Conservation (phyloP, 2,113 vertebrate genomes). For the Percina caprodes region DNA sequence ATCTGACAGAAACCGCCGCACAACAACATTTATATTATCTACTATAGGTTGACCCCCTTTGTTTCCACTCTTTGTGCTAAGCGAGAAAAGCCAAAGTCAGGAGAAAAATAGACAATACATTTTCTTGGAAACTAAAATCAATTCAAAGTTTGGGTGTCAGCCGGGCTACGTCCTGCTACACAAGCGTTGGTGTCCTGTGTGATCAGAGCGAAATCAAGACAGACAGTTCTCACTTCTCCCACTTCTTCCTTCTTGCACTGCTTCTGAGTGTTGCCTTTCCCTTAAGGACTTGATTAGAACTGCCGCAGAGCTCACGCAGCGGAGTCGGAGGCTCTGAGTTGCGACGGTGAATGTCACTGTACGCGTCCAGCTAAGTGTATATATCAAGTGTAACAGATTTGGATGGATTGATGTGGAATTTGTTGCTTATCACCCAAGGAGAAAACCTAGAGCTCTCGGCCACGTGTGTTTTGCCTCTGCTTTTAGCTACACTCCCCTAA, state of each 20-base stretch:
- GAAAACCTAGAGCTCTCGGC: slow-evolving; percentile 15
- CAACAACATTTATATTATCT: no score
- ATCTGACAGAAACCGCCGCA: no score
- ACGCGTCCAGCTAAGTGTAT: not conserved
- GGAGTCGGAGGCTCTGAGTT: not conserved
- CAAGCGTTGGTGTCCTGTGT: slow-evolving; percentile 15
- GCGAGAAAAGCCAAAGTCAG: not conserved
- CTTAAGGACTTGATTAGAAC: not conserved
- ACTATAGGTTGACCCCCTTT: no score
- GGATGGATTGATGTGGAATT: slow-evolving; percentile 12
- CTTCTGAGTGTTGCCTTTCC: slow-evolving; percentile 12
- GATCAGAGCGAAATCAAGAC: slow-evolving; percentile 1
- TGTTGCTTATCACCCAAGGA: slow-evolving; percentile 1
- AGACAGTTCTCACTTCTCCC: slow-evolving; percentile 6
- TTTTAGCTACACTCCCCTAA: slow-evolving; percentile 15
- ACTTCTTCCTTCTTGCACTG: slow-evolving; percentile 24
- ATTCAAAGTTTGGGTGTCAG: not conserved
- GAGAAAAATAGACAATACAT: not conserved
- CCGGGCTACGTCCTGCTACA: not conserved
- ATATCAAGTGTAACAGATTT: slow-evolving; percentile 19
- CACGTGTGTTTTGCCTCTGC: slow-evolving; percentile 2
- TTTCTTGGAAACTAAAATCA: not conserved
- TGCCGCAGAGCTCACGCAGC: slow-evolving; percentile 1
- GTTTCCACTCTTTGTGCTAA: no score
- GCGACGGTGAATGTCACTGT: not conserved